phyloP scores from a whole-genome alignment of 2,888 invertebrate species.

The Julus scandinavius region DNA sequence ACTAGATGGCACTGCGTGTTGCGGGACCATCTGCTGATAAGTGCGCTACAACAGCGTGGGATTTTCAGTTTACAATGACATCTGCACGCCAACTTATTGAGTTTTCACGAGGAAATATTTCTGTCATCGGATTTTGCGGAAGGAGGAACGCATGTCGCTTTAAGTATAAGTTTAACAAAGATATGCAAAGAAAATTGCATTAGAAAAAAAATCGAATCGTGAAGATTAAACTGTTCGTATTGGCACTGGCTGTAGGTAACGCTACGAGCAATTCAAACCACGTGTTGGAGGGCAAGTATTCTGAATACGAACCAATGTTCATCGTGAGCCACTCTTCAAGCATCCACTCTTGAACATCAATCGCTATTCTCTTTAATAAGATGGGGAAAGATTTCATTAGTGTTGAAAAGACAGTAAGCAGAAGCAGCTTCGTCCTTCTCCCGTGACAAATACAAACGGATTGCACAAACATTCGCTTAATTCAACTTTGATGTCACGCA shows the following conservation, averaged over 20 bases:
- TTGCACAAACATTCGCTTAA: neutral
- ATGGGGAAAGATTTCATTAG: neutral
- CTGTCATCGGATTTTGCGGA: neutral
- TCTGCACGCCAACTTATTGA: neutral
- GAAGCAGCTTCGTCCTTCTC: neutral
- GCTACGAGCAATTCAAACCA: neutral
- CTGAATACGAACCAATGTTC: too few relatives aligned
- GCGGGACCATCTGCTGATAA: slow-evolving; percentile 21
- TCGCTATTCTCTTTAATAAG: neutral
- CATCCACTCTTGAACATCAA: too few relatives aligned
- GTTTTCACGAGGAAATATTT: neutral
- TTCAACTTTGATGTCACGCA: neutral
- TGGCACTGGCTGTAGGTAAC: neutral
- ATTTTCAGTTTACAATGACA: neutral
- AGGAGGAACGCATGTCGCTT: neutral
- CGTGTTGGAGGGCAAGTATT: too few relatives aligned
- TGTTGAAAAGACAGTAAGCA: neutral
- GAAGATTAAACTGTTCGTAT: neutral
- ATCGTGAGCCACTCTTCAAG: too few relatives aligned
- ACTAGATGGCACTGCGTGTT: neutral
- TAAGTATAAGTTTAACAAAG: neutral
- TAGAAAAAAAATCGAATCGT: neutral
- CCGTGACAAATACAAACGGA: neutral
- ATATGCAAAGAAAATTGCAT: neutral
- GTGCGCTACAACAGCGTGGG: neutral